phyloP scores from a whole-genome alignment of 2,797 vertebrate genomes.

The Geotrypetes seraphini region DNA sequence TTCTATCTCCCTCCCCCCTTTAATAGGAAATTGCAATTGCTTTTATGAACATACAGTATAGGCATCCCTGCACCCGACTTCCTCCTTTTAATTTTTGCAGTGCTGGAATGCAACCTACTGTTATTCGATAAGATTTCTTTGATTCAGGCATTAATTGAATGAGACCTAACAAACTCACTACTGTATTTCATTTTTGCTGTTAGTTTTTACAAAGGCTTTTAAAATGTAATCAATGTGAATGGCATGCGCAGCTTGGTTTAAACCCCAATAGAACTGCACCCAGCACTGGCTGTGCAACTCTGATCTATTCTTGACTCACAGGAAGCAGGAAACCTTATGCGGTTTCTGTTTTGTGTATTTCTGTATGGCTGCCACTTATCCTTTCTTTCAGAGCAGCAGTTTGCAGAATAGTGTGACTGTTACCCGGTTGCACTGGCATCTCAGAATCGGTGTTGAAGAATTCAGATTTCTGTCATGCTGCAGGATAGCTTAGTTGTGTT shows the following conservation, averaged over 20 bases:
- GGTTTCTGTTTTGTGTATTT: too few relatives aligned
- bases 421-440: background rate
- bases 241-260: background rate
- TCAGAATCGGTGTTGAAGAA: too few relatives aligned
- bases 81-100: background rate
- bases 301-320: conserved; percentile 15
- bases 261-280: conserved; percentile 8
- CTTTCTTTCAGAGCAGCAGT: conserved; percentile 19
- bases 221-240: background rate
- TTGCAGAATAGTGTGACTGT: conserved; percentile 16
- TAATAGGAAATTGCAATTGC: background rate
- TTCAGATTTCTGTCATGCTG: too few relatives aligned
- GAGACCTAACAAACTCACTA: background rate
- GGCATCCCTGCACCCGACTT: background rate
- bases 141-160: background rate
- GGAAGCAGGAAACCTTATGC: conserved; percentile 41
- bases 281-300: conserved; percentile 7
- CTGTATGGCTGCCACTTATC: conserved; percentile 11
- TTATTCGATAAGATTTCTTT: background rate
- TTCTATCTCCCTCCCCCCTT: too few relatives aligned
- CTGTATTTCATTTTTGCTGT: background rate
- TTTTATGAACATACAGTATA: background rate
- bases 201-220: conserved; percentile 6
- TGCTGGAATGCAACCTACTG: background rate
- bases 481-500: too few relatives aligned